Base-by-base conservation (phyloP, 2,888 invertebrate genomes). In the Capitulum mitella region DNA sequence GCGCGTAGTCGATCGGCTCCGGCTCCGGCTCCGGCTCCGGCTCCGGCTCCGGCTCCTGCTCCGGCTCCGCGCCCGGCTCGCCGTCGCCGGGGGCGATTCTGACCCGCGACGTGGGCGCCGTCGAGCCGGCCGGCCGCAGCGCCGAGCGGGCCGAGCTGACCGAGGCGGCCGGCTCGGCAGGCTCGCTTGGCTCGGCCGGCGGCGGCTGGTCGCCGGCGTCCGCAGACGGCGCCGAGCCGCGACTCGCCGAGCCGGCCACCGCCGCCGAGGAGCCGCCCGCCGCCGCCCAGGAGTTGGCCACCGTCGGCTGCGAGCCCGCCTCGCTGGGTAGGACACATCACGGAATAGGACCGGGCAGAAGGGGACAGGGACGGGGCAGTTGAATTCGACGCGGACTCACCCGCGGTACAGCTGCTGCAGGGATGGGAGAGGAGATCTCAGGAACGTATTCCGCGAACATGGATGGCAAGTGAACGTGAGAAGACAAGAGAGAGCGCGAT, bases 1-100 rank as follows among this genome's bases (percentile, higher is more conserved):
- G 89, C 3, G 92, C 84, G 0, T 91, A 90, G 0, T 87, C 85
- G 0, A 90, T 91, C 0, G 90, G 88, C 0, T 91, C 90, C 83
- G 91, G 91, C 78, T 90, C 89, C 19, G 91, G 82, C 79, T 87
- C 86, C 70, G 12, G 70, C 16, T 64, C 64, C 16, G 14, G 19
- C 32, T 14, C 2, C 34, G 1, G 32, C 70, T 37, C 19, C 37
- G 70, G 70, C 37, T n/a, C 10, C 29, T n/a, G n/a, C 58, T 26
- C n/a, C 58, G n/a, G 58, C 58, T 70, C 70, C 12, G 34, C 19
- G 19, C 34, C 64, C 1, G 10, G 10, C 34, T 3, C 14, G 19
- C 5, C 32, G 37, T 40, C 70, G 26, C 40, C 70, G 40, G 26
- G 26, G 37, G 37, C 40, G 26, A 70, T 70, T 5, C 70, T 19